These are phyloP conservation scores for Steinernema hermaphroditum DNA, from an alignment of 2,888 invertebrate genomes.

Conservation along the genomic window DNA sequence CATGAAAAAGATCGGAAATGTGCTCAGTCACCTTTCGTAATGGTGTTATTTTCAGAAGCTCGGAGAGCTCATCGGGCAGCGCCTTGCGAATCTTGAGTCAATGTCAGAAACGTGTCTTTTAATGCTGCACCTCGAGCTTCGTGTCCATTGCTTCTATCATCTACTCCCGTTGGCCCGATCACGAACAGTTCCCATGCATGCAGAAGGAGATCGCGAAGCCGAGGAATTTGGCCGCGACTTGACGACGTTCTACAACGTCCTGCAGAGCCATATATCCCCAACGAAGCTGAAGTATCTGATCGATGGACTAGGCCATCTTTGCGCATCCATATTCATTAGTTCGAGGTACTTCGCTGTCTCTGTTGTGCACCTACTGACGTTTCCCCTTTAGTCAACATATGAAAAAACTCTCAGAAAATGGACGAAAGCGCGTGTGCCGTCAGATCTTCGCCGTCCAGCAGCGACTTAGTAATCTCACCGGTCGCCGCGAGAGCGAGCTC, in stretches of 20 bases:
- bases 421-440: constrained; percentile 77
- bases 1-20: too few species aligned
- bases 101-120: constrained; percentile 86
- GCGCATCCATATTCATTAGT: constrained; percentile 80
- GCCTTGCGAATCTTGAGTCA: constrained; percentile 71
- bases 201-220: constrained; percentile 63
- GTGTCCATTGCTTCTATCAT: constrained; percentile 91
- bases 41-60: constrained; percentile 44
- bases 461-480: constrained; percentile 81
- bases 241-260: constrained; percentile 74
- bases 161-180: constrained; percentile 73
- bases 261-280: constrained; percentile 78
- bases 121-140: constrained; percentile 86
- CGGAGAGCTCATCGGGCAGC: constrained; percentile 54
- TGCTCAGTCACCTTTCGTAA: not conserved
- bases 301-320: constrained; percentile 76
- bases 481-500: constrained; percentile 74
- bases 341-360: constrained; percentile 48
- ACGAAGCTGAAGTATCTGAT: constrained; percentile 77
- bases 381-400: constrained; percentile 76
- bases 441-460: constrained; percentile 84
- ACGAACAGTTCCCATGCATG: constrained; percentile 51
- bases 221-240: constrained; percentile 80
- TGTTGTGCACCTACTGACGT: constrained; percentile 14
- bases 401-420: constrained; percentile 79